Percentiles rank a stretch among this genome's conserved stretches.
Evolutionary conservation across 1,140 invertebrate genomes (phyloP).

Genomic region (Theocolax elegans): DNA sequence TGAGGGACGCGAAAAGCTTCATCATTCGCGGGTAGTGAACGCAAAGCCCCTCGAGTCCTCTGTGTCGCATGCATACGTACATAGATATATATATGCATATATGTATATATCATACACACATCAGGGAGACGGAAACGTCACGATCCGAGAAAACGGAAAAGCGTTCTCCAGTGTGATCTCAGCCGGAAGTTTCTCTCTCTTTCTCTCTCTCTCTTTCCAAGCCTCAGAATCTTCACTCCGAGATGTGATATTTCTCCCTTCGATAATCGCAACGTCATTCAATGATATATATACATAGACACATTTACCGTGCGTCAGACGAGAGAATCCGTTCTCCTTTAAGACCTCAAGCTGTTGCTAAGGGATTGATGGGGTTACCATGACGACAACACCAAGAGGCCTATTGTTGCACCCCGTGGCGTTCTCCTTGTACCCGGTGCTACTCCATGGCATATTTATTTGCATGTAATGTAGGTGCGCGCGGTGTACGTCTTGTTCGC

Average conservation of each 20-base stretch:
- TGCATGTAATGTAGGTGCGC: slow-evolving; percentile 57
- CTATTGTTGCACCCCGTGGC: slow-evolving; percentile 63
- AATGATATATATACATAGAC: slow-evolving; percentile 40
- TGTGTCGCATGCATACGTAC: too few relatives aligned
- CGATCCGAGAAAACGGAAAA: slow-evolving; percentile 31
- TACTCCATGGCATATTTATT: slow-evolving; percentile 64
- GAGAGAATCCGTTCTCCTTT: slow-evolving; percentile 63
- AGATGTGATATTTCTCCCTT: not conserved
- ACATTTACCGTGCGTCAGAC: not conserved
- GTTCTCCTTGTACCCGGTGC: slow-evolving; percentile 14
- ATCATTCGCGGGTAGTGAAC: not conserved
- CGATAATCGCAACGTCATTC: slow-evolving; percentile 42
- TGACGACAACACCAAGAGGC: slow-evolving; percentile 60
- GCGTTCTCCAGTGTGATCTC: slow-evolving; percentile 35
- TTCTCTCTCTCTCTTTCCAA: slow-evolving; percentile 52
- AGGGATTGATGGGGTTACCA: slow-evolving; percentile 68
- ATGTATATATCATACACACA: too few relatives aligned
- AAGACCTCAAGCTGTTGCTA: slow-evolving; percentile 69
- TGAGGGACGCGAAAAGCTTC: slow-evolving; percentile 15
- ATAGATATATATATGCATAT: too few relatives aligned
- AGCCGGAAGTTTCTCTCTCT: slow-evolving; percentile 26
- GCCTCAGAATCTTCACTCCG: not conserved
- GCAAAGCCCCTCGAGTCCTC: not conserved
- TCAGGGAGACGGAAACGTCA: too few relatives aligned
- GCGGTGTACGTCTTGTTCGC: slow-evolving; percentile 51